These are phyloP conservation scores for Caradrina clavipalpis DNA, from an alignment of 2,888 invertebrate species.

Conservation along the genomic window DNA sequence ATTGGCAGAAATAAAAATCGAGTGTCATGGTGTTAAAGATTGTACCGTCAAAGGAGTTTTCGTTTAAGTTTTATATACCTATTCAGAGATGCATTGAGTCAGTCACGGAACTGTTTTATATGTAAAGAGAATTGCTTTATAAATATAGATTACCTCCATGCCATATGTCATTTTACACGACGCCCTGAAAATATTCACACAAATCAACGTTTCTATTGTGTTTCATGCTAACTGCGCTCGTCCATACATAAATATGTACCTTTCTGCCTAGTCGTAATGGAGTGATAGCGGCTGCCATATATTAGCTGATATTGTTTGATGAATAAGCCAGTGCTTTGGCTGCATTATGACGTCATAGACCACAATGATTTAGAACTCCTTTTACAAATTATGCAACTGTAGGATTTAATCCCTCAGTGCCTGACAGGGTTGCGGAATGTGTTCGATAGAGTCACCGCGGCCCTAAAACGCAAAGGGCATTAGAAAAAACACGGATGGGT, in stretches of 20 bases:
- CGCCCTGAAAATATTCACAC: conserved; percentile 32
- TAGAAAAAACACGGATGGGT: too few relatives aligned
- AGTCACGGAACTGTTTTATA: conserved; percentile 45
- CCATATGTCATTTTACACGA: conserved; percentile 20
- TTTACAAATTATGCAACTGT: background rate
- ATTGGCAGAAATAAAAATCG: background rate
- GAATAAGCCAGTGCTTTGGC: conserved; percentile 21
- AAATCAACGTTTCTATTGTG: conserved; percentile 39
- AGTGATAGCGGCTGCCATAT: conserved; percentile 18
- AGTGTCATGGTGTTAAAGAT: background rate
- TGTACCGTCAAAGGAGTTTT: background rate
- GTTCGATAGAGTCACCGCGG: too few relatives aligned
- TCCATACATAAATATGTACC: conserved; percentile 13
- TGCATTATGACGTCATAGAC: conserved; percentile 25
- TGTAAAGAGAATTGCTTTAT: conserved; percentile 39
- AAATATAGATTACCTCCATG: conserved; percentile 32
- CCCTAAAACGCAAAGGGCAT: too few relatives aligned
- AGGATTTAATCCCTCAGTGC: background rate
- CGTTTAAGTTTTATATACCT: conserved; percentile 1
- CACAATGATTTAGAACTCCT: background rate
- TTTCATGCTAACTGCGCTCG: conserved; percentile 32
- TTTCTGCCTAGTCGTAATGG: conserved; percentile 14
- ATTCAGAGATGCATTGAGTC: conserved; percentile 33
- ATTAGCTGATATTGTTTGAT: conserved; percentile 51
- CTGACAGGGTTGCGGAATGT: too few relatives aligned